These are phyloP conservation scores for Gopherus flavomarginatus DNA, from an alignment of 2,113 vertebrate species.

Conservation along the genomic window DNA sequence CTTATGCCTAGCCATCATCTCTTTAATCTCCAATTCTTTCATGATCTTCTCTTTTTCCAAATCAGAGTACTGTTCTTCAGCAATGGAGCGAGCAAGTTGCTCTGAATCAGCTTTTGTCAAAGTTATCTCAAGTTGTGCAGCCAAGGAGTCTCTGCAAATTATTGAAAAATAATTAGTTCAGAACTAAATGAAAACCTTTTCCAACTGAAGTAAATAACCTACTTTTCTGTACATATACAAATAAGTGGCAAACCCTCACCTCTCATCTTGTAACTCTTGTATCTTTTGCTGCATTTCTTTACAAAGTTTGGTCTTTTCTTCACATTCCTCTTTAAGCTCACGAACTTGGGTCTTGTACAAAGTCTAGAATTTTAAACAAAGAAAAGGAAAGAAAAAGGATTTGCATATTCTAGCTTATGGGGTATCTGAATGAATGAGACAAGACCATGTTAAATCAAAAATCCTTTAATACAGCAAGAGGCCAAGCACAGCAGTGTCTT, in stretches of 20 bases:
- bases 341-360: constrained; percentile 98
- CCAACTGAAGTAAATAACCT: neutral
- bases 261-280: constrained; percentile 95
- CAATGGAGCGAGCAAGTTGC: constrained; percentile 96
- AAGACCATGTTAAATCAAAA: neutral
- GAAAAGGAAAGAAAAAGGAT: neutral
- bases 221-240: neutral
- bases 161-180: neutral
- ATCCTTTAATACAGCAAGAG: neutral
- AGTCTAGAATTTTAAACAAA: constrained; percentile 83
- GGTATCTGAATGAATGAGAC: neutral
- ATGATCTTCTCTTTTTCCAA: constrained; percentile 99
- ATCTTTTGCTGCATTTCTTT: constrained; percentile 95
- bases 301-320: constrained; percentile 94
- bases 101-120: constrained; percentile 97
- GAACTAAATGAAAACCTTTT: neutral
- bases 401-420: neutral
- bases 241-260: constrained; percentile 75
- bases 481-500: neutral
- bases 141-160: constrained; percentile 91
- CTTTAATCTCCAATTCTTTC: constrained; percentile 99
- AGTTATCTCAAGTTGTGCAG: constrained; percentile 96
- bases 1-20: constrained; percentile 98
- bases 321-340: constrained; percentile 98
- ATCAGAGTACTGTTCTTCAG: constrained; percentile 98